Percentiles rank a stretch among this genome's conserved stretches.
These are phyloP conservation scores for Eledone cirrhosa DNA, from an alignment of 2,888 invertebrate species.

Conservation along the genomic window DNA sequence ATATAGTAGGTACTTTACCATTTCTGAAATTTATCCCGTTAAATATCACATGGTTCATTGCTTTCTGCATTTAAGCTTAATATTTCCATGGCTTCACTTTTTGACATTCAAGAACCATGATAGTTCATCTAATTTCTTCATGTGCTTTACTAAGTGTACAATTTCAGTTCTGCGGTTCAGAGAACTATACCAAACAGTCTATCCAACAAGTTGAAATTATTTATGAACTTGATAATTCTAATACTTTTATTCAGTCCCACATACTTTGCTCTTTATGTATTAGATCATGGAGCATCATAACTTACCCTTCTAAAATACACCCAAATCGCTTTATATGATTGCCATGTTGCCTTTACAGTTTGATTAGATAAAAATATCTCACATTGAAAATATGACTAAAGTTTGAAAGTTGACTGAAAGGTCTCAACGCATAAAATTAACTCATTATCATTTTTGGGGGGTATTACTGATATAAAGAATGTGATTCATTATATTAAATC, in stretches of 20 bases:
- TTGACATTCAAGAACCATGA: not conserved
- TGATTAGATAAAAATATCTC: not conserved
- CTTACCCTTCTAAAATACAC: not conserved
- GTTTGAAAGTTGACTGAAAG: not conserved
- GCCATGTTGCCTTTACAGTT: not conserved
- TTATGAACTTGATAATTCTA: not conserved
- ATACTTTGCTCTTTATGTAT: not conserved
- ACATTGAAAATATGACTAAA: not conserved
- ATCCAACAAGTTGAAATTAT: not conserved
- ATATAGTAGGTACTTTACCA: not conserved
- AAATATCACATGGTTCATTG: not conserved
- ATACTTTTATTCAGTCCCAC: not conserved
- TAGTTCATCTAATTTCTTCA: not conserved
- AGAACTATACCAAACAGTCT: not conserved
- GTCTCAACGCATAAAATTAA: not conserved
- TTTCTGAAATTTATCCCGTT: not conserved
- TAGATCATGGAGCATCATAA: not conserved
- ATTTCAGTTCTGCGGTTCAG: not conserved
- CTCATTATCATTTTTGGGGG: not conserved
- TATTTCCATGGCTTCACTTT: not conserved
- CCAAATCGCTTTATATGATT: not conserved
- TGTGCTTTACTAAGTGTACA: not conserved
- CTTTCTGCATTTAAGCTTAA: not conserved
- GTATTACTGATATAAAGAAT: not conserved
- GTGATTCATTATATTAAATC: not conserved